These are phyloP conservation scores for Triplophysa tibetana DNA, from an alignment of 2,113 vertebrate genomes.

Conservation along the genomic window DNA sequence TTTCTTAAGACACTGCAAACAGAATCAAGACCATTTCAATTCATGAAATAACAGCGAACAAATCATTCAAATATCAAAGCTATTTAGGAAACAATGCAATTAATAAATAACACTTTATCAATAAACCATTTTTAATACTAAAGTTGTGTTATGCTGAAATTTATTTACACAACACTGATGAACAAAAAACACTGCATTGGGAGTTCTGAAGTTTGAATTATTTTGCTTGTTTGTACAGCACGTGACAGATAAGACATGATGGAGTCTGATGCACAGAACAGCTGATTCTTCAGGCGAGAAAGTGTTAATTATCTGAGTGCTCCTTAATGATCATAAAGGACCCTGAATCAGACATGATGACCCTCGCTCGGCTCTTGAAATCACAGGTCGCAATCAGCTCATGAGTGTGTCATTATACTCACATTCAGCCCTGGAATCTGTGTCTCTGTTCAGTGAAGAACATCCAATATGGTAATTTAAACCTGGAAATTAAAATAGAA, in stretches of 20 bases:
- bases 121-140: too few species aligned
- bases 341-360: constrained; percentile 40
- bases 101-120: too few species aligned
- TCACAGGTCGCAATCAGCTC: constrained; percentile 41
- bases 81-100: too few species aligned
- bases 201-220: neutral
- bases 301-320: constrained; percentile 36
- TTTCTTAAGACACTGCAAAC: neutral
- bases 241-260: neutral
- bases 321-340: constrained; percentile 25
- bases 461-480: neutral
- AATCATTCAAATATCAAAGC: too few species aligned
- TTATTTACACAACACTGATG: too few species aligned
- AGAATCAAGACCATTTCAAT: too few species aligned
- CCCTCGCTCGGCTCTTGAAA: constrained; percentile 32
- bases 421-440: neutral
- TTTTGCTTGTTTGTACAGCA: neutral
- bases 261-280: constrained; percentile 9
- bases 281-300: constrained; percentile 27
- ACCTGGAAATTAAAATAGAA: neutral
- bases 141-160: too few species aligned
- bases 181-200: too few species aligned
- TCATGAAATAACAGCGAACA: too few species aligned
- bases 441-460: neutral
- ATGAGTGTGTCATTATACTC: constrained; percentile 36